Conservation (phyloP, 2,797 vertebrate genomes). For the Mormyrus hasselquistii region DNA sequence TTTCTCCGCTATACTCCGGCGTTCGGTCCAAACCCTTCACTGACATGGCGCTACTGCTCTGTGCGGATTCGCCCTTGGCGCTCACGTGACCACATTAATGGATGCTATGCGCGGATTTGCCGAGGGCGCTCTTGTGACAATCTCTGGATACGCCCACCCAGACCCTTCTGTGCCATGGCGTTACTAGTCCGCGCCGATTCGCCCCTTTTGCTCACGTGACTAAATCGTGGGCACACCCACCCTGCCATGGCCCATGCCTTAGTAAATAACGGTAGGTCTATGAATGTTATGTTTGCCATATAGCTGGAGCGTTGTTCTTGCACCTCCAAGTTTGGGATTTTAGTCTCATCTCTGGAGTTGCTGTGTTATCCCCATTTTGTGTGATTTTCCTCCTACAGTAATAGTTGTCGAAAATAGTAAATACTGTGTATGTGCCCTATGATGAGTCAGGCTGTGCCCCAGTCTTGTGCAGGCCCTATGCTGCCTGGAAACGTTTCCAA, state of each 20-base stretch:
- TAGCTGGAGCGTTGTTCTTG: neutral
- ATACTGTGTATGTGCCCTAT: neutral
- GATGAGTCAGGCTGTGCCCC: neutral
- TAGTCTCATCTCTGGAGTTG: neutral
- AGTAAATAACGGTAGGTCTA: neutral
- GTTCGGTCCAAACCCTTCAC: neutral
- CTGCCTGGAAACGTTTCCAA: neutral
- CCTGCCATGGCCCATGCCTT: neutral
- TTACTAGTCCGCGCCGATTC: neutral
- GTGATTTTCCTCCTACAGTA: neutral
- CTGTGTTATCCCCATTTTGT: neutral
- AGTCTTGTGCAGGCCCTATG: neutral
- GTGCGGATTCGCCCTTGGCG: neutral
- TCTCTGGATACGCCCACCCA: neutral
- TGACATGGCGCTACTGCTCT: slow-evolving; percentile 16
- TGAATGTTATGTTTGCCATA: neutral
- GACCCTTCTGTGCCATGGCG: neutral
- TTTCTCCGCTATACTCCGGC: neutral
- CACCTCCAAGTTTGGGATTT: neutral
- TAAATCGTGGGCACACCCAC: neutral
- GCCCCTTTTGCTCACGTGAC: slow-evolving; percentile 14
- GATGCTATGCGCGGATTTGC: neutral
- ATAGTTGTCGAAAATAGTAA: neutral
- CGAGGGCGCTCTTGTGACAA: neutral
- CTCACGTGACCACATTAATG: slow-evolving; percentile 7